Evolutionary conservation across 2,888 invertebrate species (phyloP).

Genomic region (Megaustenia siamemsis): DNA sequence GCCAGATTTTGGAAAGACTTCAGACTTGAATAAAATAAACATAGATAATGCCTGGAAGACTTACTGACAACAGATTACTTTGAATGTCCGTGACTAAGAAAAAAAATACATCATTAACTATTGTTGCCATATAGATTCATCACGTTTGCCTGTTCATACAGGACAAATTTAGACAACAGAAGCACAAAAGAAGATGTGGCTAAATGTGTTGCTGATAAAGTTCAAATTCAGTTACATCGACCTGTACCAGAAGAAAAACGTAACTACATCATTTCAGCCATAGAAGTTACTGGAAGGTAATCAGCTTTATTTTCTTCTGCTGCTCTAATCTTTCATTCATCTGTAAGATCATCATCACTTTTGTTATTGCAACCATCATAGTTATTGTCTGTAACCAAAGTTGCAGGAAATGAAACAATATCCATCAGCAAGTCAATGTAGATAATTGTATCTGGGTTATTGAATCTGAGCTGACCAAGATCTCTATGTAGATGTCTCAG

Average conservation of each 20-base stretch:
- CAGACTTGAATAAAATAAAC: no score
- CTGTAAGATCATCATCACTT: neutral
- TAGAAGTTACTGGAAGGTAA: conserved; percentile 48
- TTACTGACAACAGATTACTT: no score
- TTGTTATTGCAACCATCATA: neutral
- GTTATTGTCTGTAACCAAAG: neutral
- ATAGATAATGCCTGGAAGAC: no score
- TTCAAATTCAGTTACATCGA: conserved; percentile 31
- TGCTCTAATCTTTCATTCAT: neutral
- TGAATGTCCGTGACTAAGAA: no score
- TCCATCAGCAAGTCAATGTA: no score
- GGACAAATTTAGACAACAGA: neutral
- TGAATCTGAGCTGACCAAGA: no score
- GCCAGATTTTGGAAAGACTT: no score
- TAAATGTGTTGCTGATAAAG: neutral
- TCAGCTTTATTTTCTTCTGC: neutral
- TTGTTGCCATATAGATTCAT: no score
- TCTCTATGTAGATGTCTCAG: no score
- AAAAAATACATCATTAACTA: no score
- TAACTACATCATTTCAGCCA: conserved; percentile 31
- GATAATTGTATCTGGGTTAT: no score
- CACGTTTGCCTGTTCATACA: neutral
- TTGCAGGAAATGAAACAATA: no score
- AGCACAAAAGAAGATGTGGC: neutral
- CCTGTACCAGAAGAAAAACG: neutral